These are phyloP conservation scores for Hypolimnas misippus DNA, from an alignment of 2,888 invertebrate genomes.

Conservation along the genomic window DNA sequence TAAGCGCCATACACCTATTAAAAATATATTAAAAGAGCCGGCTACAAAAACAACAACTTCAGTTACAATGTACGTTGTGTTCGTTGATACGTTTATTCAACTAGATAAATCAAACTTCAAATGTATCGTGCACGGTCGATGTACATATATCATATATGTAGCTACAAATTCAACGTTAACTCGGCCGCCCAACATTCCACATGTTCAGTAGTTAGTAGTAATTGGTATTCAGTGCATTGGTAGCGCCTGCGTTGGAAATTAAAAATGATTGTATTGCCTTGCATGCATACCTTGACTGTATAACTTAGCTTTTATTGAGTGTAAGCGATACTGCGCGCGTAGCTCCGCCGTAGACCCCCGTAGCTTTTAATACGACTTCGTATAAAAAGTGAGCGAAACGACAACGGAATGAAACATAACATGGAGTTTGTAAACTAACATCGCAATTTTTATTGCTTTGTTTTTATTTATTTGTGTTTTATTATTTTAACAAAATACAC, in stretches of 20 bases:
- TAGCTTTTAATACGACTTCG: conserved; percentile 16
- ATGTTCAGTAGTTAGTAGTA: conserved; percentile 68
- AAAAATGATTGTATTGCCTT: conserved; percentile 73
- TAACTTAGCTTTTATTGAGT: conserved; percentile 44
- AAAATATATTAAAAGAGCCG: too few relatives aligned
- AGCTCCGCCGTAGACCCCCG: conserved; percentile 7
- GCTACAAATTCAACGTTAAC: conserved; percentile 54
- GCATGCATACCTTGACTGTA: conserved; percentile 47
- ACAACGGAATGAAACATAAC: background rate
- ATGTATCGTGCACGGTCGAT: conserved; percentile 14
- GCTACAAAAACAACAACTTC: too few relatives aligned
- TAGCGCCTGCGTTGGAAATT: conserved; percentile 67
- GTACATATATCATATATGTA: conserved; percentile 14
- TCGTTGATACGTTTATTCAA: conserved; percentile 5
- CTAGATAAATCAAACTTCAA: conserved; percentile 14
- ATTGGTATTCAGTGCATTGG: conserved; percentile 77
- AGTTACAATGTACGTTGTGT: background rate
- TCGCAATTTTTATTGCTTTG: background rate
- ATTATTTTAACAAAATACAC: conserved; percentile 7
- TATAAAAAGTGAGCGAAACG: background rate
- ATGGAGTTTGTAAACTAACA: too few relatives aligned
- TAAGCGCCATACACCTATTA: too few relatives aligned
- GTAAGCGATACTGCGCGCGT: conserved; percentile 40
- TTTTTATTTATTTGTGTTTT: background rate
- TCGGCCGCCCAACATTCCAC: conserved; percentile 62